Conservation (phyloP, 2,888 invertebrate species). For the Andrena hattorfiana region DNA sequence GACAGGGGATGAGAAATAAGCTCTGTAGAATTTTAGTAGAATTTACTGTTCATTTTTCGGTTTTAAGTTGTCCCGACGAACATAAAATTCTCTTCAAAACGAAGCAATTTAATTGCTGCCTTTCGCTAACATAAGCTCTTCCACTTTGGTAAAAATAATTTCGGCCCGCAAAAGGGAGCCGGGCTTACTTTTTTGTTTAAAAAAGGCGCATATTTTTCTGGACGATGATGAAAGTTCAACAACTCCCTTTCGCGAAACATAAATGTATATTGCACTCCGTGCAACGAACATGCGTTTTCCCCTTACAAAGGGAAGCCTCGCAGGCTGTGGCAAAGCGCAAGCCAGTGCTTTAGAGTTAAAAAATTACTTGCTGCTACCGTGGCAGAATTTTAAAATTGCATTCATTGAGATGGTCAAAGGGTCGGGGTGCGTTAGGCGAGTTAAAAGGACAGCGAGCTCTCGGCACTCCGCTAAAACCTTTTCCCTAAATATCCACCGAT, state of each 20-base stretch:
- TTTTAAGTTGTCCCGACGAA: too few species aligned
- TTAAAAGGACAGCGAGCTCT: not conserved
- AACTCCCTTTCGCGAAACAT: not conserved
- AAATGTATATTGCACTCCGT: not conserved
- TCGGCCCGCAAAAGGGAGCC: too few species aligned
- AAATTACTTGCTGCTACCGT: not conserved
- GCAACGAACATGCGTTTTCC: not conserved
- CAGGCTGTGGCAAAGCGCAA: not conserved
- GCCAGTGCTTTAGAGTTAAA: not conserved
- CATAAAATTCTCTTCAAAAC: too few species aligned
- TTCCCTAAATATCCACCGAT: not conserved
- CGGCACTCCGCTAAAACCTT: not conserved
- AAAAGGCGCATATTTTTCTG: too few species aligned
- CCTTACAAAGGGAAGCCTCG: not conserved
- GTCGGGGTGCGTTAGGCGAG: not conserved
- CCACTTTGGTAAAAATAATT: too few species aligned
- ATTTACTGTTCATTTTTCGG: not conserved
- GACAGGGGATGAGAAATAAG: conserved; percentile 23
- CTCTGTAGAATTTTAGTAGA: not conserved
- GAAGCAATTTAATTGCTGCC: too few species aligned
- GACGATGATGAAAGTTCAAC: too few species aligned
- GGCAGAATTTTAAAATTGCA: not conserved
- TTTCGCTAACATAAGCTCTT: too few species aligned
- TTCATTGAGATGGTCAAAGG: conserved; percentile 1
- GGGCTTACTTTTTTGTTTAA: too few species aligned